Conservation (phyloP, 2,888 invertebrate species). For the Calliphora vomitoria region DNA sequence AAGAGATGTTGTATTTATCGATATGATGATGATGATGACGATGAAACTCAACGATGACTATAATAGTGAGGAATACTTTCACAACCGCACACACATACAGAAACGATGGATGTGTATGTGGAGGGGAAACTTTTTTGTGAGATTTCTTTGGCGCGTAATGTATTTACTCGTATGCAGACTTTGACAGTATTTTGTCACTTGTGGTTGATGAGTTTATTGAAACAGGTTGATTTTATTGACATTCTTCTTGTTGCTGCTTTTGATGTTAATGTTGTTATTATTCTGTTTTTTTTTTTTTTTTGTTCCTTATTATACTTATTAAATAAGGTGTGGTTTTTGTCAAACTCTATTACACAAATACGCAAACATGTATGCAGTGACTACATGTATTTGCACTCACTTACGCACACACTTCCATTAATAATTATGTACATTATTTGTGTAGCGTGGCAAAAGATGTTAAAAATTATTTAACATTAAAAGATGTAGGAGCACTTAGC, state of each 20-base stretch:
- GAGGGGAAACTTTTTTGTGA: neutral
- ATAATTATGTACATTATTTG: constrained; percentile 28
- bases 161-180: constrained; percentile 4
- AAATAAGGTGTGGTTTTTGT: constrained; percentile 64
- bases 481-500: constrained; percentile 31
- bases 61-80: constrained; percentile 46
- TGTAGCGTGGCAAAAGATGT: constrained; percentile 37
- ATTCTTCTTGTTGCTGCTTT: constrained; percentile 28
- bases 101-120: neutral
- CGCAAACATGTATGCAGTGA: neutral
- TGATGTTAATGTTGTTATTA: neutral
- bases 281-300: neutral
- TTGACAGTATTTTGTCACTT: constrained; percentile 69
- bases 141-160: constrained; percentile 35
- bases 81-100: neutral
- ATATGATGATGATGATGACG: constrained; percentile 58
- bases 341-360: constrained; percentile 57
- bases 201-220: constrained; percentile 74
- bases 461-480: constrained; percentile 58
- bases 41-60: constrained; percentile 34
- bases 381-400: neutral
- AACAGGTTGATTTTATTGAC: constrained; percentile 73
- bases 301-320: constrained; percentile 41
- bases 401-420: constrained; percentile 27
- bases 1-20: constrained; percentile 41